phyloP scores from a whole-genome alignment of 2,113 vertebrate genomes.

The Atlantisia rogersi region DNA sequence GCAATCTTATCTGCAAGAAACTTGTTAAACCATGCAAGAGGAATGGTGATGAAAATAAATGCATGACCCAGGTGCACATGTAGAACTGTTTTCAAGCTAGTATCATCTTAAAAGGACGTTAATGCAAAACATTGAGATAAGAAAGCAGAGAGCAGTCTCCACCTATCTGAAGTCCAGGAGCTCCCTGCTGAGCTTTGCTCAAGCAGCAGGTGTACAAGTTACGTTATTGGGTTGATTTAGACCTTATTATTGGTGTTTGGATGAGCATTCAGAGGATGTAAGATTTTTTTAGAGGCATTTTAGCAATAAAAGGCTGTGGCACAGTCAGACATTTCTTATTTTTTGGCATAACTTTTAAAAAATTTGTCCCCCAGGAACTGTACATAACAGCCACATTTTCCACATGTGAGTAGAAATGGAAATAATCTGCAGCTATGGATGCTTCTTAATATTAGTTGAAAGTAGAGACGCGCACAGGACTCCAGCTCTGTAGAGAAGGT shows the following conservation, averaged over 20 bases:
- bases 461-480: background rate
- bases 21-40: background rate
- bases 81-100: background rate
- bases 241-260: background rate
- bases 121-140: constrained; percentile 3
- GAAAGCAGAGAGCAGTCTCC: background rate
- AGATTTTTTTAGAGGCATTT: background rate
- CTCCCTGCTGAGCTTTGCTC: constrained; percentile 6
- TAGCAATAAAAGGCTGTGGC: background rate
- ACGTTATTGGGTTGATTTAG: background rate
- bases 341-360: constrained; percentile 20
- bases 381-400: background rate
- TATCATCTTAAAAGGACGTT: constrained; percentile 13
- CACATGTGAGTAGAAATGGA: background rate
- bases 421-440: constrained; percentile 18
- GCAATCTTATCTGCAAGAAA: background rate
- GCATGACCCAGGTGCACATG: background rate
- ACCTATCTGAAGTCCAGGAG: background rate
- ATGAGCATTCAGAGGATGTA: background rate
- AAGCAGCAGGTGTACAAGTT: background rate
- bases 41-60: background rate
- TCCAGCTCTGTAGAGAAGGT: constrained; percentile 39
- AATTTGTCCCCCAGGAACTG: background rate
- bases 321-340: background rate
- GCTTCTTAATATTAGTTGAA: constrained; percentile 30